phyloP scores from a whole-genome alignment of 2,797 vertebrate species.

The Chelon labrosus region DNA sequence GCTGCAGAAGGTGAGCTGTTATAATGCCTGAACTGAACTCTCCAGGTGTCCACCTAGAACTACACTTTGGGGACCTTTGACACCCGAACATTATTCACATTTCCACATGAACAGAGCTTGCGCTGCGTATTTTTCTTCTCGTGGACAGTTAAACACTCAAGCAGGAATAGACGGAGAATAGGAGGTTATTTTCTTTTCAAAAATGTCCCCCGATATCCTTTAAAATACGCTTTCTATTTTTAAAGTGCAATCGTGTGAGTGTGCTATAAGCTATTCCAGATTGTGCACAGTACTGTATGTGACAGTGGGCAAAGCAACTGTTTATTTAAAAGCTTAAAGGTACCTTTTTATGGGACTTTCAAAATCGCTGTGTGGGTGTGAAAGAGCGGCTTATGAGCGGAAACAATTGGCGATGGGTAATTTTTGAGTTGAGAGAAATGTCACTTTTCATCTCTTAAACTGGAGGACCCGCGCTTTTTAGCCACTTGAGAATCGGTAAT shows the following conservation, averaged over 20 bases:
- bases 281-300: too few relatives aligned
- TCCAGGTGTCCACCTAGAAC: constrained; percentile 14
- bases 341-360: constrained; percentile 28
- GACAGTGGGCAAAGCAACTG: constrained; percentile 1
- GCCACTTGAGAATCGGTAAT: constrained; percentile 63
- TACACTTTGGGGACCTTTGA: neutral
- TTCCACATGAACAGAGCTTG: neutral
- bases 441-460: constrained; percentile 54
- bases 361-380: constrained; percentile 18
- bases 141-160: constrained; percentile 1
- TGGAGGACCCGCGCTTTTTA: constrained; percentile 54
- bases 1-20: constrained; percentile 93
- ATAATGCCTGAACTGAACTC: neutral
- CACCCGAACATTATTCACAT: neutral
- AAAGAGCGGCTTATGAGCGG: constrained; percentile 21
- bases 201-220: neutral
- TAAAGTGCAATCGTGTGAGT: neutral
- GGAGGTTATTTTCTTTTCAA: neutral
- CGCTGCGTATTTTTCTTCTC: neutral
- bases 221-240: constrained; percentile 4
- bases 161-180: constrained; percentile 1
- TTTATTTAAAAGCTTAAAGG: constrained; percentile 42
- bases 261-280: neutral
- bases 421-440: constrained; percentile 59
- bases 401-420: constrained; percentile 40